Percentiles rank a stretch among this genome's conserved stretches.
Conservation (phyloP, 1,140 invertebrate genomes). For the Macrotrachela quadricornifera region DNA sequence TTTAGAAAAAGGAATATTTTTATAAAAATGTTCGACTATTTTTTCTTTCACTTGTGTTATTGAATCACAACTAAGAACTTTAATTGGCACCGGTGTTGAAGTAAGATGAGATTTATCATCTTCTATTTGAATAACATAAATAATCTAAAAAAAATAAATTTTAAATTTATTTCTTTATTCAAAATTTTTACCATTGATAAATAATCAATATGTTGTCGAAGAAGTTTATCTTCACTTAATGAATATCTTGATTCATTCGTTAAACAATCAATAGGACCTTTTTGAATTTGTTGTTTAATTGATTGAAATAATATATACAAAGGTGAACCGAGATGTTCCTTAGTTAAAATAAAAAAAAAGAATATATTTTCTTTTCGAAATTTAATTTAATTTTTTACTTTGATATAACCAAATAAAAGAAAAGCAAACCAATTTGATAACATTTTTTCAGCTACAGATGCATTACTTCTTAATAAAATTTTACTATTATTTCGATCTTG, state of each 20-base stretch:
- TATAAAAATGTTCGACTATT: slow-evolving; percentile 68
- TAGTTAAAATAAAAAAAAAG: slow-evolving; percentile 29
- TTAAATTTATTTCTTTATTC: too few species aligned
- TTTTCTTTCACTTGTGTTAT: slow-evolving; percentile 94
- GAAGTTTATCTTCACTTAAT: slow-evolving; percentile 73
- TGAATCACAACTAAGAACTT: slow-evolving; percentile 90
- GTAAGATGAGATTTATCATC: too few species aligned
- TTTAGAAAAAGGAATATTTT: slow-evolving; percentile 21
- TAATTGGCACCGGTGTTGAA: slow-evolving; percentile 30
- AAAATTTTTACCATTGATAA: too few species aligned
- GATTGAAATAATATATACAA: slow-evolving; percentile 87
- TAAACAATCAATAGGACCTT: slow-evolving; percentile 80
- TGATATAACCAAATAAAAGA: slow-evolving; percentile 53
- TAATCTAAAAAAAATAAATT: too few species aligned
- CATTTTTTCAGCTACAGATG: slow-evolving; percentile 97
- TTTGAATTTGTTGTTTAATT: slow-evolving; percentile 94
- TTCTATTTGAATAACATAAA: too few species aligned
- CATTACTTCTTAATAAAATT: slow-evolving; percentile 71
- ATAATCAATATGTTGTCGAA: slow-evolving; percentile 70
- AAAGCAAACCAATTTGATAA: slow-evolving; percentile 94
- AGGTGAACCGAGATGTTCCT: slow-evolving; percentile 77
- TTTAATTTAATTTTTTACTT: too few species aligned
- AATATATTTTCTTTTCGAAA: too few species aligned
- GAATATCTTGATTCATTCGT: slow-evolving; percentile 92
- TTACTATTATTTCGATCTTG: slow-evolving; percentile 93